phyloP scores from a whole-genome alignment of 2,797 vertebrate species.

The Tolypeutes matacus region DNA sequence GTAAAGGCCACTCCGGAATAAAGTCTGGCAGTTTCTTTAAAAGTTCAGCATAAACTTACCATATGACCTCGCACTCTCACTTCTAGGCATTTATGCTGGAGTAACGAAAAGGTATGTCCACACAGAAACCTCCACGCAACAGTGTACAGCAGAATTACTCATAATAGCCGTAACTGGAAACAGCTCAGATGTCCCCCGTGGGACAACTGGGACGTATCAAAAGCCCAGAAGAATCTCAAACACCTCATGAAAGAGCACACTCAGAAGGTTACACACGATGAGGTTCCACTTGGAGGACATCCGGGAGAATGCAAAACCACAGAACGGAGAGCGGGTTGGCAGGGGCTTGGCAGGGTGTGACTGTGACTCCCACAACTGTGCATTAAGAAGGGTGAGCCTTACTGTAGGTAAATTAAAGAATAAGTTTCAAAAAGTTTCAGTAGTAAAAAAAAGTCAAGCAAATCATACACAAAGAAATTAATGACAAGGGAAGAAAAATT shows the following conservation, averaged over 20 bases:
- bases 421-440: background rate
- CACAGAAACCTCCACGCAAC: background rate
- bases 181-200: background rate
- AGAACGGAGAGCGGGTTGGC: too few relatives aligned
- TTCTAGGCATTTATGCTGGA: too few relatives aligned
- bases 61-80: background rate
- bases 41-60: background rate
- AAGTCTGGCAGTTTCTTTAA: background rate
- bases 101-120: too few relatives aligned
- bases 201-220: fast-evolving
- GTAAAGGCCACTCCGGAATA: background rate
- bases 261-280: fast-evolving
- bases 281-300: fast-evolving
- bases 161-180: background rate
- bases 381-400: background rate
- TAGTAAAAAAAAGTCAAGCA: background rate
- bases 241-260: fast-evolving
- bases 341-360: too few relatives aligned
- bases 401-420: background rate
- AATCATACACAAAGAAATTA: background rate
- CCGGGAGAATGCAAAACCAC: background rate
- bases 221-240: fast-evolving
- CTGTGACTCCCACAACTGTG: background rate
- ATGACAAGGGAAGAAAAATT: background rate
- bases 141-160: too few relatives aligned